Evolutionary conservation across 2,888 invertebrate species (phyloP), one percentile per base, ranked within the genome.

Genomic region (Drosophila silvestris): DNA sequence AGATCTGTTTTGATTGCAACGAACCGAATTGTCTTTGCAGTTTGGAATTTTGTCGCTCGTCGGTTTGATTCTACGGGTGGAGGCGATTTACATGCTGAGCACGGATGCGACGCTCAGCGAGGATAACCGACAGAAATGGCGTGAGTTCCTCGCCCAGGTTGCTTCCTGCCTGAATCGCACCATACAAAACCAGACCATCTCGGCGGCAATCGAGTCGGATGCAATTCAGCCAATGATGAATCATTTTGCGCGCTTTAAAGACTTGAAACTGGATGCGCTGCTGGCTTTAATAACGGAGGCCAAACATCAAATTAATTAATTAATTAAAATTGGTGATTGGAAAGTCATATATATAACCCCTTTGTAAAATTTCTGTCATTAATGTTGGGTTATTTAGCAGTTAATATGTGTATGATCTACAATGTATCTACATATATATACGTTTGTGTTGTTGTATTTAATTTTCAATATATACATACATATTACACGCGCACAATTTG

Each of bases 1-100:
- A 41, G 1, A 32, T 28, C 30, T 22, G 2, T 6, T 5, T 41
- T 61, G 4, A 51, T 30, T 60, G 30, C 22, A 19, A 30, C 32
- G 33, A 6, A 9, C 26, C 37, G 2, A 5, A 12, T 19, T 28
- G 26, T 30, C 30, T 14, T 78, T 83, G 32, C 81, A 93, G 94
- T 94, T 93, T 78, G 94, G 93, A 39, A 92, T 94, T 70, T 91
- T 93, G 59, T 92, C 93, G 59, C 80, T 94, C 37, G 92, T 93
- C 57, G 92, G 91, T 57, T 82, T 93, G 53, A 91, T 93, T 73
- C 67, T 93, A 52, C 92, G 92, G 65, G 91, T 93, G 39, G 93
- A 93, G 82, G 84, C 90, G 56, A 90, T 94, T 52, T 94, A 93
- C 70, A 82, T 84, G 41, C 73, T 82, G 37, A 71, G 58, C 53